phyloP scores from a whole-genome alignment of 2,797 vertebrate genomes.

The Eulemur coronatus region DNA sequence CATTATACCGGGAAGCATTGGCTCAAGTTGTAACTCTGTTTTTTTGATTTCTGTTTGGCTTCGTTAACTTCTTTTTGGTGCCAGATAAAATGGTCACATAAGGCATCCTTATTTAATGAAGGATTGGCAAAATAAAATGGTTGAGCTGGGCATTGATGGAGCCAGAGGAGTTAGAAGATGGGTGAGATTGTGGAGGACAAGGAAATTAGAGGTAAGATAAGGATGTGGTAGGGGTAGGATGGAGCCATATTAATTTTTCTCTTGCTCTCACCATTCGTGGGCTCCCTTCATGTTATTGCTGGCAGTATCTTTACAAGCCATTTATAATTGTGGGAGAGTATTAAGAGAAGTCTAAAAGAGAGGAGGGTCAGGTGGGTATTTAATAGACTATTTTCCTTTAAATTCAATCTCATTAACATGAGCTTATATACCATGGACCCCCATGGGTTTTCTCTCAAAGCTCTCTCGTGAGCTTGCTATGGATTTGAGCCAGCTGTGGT shows the following conservation, averaged over 20 bases:
- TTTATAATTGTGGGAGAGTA: not conserved
- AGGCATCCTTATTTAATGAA: slow-evolving; percentile 12
- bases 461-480: not conserved
- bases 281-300: not conserved
- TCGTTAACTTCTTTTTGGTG: slow-evolving; percentile 14
- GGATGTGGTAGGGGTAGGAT: not conserved
- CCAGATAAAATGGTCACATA: slow-evolving; percentile 11
- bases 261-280: not conserved
- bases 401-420: slow-evolving; percentile 24
- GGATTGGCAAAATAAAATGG: not conserved
- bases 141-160: not conserved
- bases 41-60: slow-evolving; percentile 50
- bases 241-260: not conserved
- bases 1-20: slow-evolving; percentile 23
- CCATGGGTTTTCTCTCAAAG: not conserved
- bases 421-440: not conserved
- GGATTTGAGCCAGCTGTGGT: not conserved
- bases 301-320: not conserved
- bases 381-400: slow-evolving; percentile 1
- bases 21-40: slow-evolving; percentile 41
- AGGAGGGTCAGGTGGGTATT: not conserved
- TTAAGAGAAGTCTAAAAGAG: slow-evolving; percentile 2
- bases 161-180: not conserved
- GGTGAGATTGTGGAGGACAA: not conserved
- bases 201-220: not conserved